phyloP scores from a whole-genome alignment of 2,113 vertebrate genomes.

The Myiagra hebetior region DNA sequence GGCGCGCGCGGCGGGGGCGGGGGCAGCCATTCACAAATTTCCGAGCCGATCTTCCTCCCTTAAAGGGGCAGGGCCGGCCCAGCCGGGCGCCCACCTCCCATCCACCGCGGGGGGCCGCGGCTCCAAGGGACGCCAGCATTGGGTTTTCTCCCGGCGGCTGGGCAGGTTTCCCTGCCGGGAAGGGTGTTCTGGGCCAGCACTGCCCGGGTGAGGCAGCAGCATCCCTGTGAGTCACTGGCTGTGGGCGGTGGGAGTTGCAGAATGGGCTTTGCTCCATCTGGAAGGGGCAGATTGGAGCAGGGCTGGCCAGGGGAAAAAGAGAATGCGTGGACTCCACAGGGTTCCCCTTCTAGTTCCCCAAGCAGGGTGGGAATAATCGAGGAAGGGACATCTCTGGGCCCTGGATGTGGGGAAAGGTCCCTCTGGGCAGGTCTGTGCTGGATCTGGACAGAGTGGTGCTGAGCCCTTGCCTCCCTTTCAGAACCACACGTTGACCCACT shows the following conservation, averaged over 20 bases:
- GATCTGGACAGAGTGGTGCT: background rate
- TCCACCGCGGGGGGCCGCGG: background rate
- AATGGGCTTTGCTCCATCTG: background rate
- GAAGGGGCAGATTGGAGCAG: background rate
- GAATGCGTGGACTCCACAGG: background rate
- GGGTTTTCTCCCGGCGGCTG: fast-evolving
- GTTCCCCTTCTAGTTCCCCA: background rate
- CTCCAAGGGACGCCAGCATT: fast-evolving
- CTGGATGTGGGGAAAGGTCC: background rate
- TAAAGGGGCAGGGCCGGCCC: background rate
- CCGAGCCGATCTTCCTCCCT: background rate
- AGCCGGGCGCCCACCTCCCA: fast-evolving
- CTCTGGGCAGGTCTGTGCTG: background rate
- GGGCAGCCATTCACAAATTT: constrained; percentile 21
- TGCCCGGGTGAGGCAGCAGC: background rate
- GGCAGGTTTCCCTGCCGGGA: background rate
- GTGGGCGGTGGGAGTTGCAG: background rate
- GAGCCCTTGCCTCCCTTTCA: background rate
- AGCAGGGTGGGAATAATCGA: background rate
- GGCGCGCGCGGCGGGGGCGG: background rate
- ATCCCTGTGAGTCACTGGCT: background rate
- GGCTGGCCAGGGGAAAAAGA: background rate
- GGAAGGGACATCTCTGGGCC: background rate
- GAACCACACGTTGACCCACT: background rate
- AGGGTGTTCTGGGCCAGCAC: background rate